Evolutionary conservation across 2,888 invertebrate genomes (phyloP).

Genomic region (Lasioglossum leucozonium): DNA sequence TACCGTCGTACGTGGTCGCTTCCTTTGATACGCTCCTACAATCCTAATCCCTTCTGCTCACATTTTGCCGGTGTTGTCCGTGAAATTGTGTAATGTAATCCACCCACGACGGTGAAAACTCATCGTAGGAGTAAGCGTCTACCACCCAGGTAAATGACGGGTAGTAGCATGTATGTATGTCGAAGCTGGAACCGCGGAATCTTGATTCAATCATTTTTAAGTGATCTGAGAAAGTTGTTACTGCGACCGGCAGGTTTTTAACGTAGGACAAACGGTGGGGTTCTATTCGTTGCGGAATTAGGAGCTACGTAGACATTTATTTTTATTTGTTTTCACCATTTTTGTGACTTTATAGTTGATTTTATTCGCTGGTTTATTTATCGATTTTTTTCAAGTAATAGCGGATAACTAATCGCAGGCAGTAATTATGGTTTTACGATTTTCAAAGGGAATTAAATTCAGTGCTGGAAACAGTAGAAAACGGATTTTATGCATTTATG

Average conservation of each 20-base stretch:
- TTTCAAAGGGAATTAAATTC: too few species aligned
- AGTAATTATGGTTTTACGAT: too few species aligned
- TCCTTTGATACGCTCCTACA: slow-evolving; percentile 53
- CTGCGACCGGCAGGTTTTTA: background rate
- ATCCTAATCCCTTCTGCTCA: slow-evolving; percentile 58
- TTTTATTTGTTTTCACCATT: too few species aligned
- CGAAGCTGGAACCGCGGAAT: background rate
- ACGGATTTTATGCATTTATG: too few species aligned
- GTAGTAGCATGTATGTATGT: background rate
- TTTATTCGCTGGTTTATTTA: background rate
- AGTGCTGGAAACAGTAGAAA: too few species aligned
- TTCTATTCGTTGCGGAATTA: background rate
- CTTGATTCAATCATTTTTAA: slow-evolving; percentile 1
- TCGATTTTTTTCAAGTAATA: too few species aligned
- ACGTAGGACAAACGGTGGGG: background rate
- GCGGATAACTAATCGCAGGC: too few species aligned
- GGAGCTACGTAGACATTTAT: background rate
- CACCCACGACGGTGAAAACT: slow-evolving; percentile 50
- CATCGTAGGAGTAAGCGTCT: slow-evolving; percentile 13
- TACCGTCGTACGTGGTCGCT: slow-evolving; percentile 46
- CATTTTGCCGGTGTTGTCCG: slow-evolving; percentile 36
- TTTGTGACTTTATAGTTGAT: background rate
- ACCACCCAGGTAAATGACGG: background rate
- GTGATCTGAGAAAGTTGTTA: background rate
- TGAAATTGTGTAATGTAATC: slow-evolving; percentile 60